These are phyloP conservation scores for Notoglanidium macrostoma DNA, from an alignment of 2,797 vertebrate genomes.

Conservation along the genomic window DNA sequence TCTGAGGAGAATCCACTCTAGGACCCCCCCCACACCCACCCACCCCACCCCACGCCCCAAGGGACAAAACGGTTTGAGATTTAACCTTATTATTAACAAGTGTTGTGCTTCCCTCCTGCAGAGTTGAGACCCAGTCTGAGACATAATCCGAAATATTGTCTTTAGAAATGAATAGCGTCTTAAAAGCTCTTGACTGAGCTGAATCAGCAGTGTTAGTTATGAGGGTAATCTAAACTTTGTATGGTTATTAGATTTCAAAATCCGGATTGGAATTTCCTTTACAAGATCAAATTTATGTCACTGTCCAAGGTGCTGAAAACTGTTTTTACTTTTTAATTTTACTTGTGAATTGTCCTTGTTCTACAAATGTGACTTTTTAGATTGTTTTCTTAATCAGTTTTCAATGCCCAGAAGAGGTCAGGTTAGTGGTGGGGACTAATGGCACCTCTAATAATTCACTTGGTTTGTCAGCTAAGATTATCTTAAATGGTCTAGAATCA, in stretches of 20 bases:
- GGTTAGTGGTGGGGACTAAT: not conserved
- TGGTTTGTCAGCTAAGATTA: not conserved
- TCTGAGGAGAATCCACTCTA: too few species aligned
- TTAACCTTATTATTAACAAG: not conserved
- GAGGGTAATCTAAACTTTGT: not conserved
- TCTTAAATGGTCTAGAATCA: not conserved
- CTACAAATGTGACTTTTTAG: not conserved
- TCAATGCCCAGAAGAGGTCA: not conserved
- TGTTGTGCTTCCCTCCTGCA: not conserved
- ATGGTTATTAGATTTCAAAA: not conserved
- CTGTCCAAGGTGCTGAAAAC: slow-evolving; percentile 66
- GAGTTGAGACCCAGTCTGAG: not conserved
- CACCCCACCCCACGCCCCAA: too few species aligned
- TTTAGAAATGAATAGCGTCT: not conserved
- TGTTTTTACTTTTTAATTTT: not conserved
- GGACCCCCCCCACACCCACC: too few species aligned
- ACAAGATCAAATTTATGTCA: not conserved
- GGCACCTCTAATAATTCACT: not conserved
- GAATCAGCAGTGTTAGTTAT: not conserved
- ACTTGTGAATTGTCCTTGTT: not conserved
- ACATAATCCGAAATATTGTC: not conserved
- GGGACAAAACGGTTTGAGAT: not conserved
- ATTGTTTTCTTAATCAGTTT: not conserved
- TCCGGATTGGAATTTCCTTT: not conserved
- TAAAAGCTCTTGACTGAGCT: not conserved